Percentiles rank a stretch among this genome's conserved stretches.
Conservation (phyloP, 1,140 invertebrate species). For the Patella vulgata region DNA sequence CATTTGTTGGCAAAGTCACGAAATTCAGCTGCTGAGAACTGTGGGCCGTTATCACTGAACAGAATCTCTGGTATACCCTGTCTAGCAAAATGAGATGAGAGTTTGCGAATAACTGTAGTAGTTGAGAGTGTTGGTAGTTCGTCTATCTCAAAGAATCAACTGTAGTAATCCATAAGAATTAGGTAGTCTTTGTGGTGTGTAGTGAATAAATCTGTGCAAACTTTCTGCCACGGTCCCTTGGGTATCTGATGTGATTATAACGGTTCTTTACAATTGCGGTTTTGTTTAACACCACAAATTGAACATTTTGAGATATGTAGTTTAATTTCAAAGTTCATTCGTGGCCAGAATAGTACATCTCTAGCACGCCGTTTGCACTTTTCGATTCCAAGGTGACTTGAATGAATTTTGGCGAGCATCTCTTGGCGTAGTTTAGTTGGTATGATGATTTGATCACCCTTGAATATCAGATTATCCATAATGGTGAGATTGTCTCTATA, state of each 20-base stretch:
- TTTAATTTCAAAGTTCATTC: conserved; percentile 66
- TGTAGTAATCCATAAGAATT: conserved; percentile 33
- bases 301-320: conserved; percentile 63
- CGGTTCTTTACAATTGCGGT: conserved; percentile 18
- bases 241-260: conserved; percentile 17
- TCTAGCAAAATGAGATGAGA: conserved; percentile 45
- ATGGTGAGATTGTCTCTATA: no score
- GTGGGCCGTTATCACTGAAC: conserved; percentile 35
- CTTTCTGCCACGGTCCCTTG: conserved; percentile 18
- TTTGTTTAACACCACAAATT: conserved; percentile 45
- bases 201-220: conserved; percentile 33
- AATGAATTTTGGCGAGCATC: conserved; percentile 64
- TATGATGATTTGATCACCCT: no score
- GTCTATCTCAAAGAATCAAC: conserved; percentile 18
- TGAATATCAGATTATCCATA: no score
- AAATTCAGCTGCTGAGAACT: conserved; percentile 2
- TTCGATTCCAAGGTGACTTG: conserved; percentile 66
- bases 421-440: conserved; percentile 52
- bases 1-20: neutral
- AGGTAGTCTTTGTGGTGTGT: conserved; percentile 23
- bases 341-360: conserved; percentile 66
- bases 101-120: conserved; percentile 11
- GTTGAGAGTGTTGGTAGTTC: conserved; percentile 1
- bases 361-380: conserved; percentile 62
- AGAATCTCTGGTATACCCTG: conserved; percentile 62